These are phyloP conservation scores for Leptinotarsa defecta DNA, from an alignment of 1,140 invertebrate genomes.

Conservation along the genomic window DNA sequence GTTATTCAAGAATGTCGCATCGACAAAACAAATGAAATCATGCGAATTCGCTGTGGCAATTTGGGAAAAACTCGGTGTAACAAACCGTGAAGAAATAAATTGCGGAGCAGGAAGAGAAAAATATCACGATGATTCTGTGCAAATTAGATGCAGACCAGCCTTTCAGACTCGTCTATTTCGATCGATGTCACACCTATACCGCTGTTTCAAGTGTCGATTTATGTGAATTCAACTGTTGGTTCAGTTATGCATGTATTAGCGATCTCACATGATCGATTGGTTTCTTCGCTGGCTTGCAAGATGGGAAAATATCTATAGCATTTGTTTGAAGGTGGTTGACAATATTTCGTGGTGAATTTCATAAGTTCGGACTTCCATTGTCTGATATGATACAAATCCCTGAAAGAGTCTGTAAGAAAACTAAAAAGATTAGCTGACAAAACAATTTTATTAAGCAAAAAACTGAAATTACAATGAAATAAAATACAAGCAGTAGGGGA, in stretches of 20 bases:
- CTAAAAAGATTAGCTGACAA: too few species aligned
- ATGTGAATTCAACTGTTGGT: neutral
- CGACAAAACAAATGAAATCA: constrained; percentile 31
- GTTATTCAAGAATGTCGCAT: neutral
- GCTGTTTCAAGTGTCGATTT: constrained; percentile 1
- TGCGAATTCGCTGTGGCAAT: constrained; percentile 10
- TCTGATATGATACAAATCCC: too few species aligned
- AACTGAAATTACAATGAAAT: too few species aligned
- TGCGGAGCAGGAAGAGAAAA: neutral
- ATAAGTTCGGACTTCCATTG: too few species aligned
- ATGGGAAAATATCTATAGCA: too few species aligned
- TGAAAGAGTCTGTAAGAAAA: too few species aligned
- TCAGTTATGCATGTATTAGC: neutral
- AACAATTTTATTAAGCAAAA: too few species aligned
- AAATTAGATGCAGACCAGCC: constrained; percentile 1
- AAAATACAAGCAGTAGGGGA: too few species aligned
- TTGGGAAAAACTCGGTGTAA: constrained; percentile 13
- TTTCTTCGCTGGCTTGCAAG: too few species aligned
- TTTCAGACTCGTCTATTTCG: neutral
- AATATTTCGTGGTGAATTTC: too few species aligned
- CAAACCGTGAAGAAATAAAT: constrained; percentile 17
- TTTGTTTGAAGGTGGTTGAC: too few species aligned
- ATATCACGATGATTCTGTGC: constrained; percentile 15
- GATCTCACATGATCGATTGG: neutral
- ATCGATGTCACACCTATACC: neutral